Evolutionary conservation across 2,797 vertebrate species (phyloP).

Genomic region (Clarias platycephalus): DNA sequence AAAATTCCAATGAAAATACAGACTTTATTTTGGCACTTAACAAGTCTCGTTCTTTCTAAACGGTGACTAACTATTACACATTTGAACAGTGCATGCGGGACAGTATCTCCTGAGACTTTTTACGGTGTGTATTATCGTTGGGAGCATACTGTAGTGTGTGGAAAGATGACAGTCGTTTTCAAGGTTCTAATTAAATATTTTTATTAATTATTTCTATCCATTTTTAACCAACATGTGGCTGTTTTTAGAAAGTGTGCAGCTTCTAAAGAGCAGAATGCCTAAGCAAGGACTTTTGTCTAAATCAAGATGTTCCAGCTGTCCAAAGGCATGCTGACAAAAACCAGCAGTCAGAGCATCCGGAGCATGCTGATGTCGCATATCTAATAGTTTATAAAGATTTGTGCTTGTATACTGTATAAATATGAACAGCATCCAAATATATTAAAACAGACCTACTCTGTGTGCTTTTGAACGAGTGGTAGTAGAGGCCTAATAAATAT

Average conservation of each 20-base stretch:
- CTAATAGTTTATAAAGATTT: not conserved
- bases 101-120: not conserved
- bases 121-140: not conserved
- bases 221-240: not conserved
- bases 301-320: conserved; percentile 12
- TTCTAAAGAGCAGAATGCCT: not conserved
- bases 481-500: not conserved
- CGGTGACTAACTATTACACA: not conserved
- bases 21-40: not conserved
- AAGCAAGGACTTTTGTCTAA: not conserved
- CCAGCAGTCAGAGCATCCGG: not conserved
- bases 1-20: not conserved
- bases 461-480: not conserved
- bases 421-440: not conserved
- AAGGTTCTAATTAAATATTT: not conserved
- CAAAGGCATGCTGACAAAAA: not conserved
- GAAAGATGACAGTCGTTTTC: not conserved
- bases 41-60: too few relatives aligned
- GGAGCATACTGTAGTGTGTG: not conserved
- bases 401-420: not conserved
- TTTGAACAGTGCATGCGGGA: not conserved
- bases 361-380: not conserved
- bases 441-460: not conserved
- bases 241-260: not conserved
- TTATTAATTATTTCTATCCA: not conserved